These are phyloP conservation scores for Apis laboriosa DNA, from an alignment of 1,140 invertebrate genomes.

Conservation along the genomic window DNA sequence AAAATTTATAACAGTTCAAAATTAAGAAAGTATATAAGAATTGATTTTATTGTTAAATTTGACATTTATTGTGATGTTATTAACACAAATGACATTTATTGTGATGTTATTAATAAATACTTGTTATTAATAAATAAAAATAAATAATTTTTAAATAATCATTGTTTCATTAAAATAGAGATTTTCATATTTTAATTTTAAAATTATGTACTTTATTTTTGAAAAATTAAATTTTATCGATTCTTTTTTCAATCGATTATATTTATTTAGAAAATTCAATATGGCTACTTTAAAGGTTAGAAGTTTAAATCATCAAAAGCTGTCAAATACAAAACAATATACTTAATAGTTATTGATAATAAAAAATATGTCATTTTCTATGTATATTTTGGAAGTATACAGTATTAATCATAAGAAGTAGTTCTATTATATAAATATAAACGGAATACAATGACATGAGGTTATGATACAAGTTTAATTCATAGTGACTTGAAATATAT, in stretches of 20 bases:
- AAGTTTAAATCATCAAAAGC: constrained; percentile 8
- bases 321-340: constrained; percentile 12
- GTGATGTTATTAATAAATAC: constrained; percentile 33
- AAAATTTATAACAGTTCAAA: neutral
- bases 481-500: neutral
- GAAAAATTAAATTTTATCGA: constrained; percentile 8
- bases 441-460: neutral
- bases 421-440: neutral
- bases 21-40: constrained; percentile 17
- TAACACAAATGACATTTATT: constrained; percentile 26
- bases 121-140: constrained; percentile 35
- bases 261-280: constrained; percentile 17
- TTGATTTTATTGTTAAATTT: constrained; percentile 24
- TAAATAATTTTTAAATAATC: constrained; percentile 26
- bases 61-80: constrained; percentile 24
- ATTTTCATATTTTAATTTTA: neutral
- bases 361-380: constrained; percentile 4
- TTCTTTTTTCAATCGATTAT: constrained; percentile 16
- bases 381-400: neutral
- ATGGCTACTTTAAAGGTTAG: constrained; percentile 9
- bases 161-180: neutral
- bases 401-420: neutral
- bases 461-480: constrained; percentile 20
- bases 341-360: neutral
- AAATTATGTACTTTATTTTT: neutral